A percentile compares a stretch with the other conserved stretches of the same genome.
Conservation (phyloP, 2,113 vertebrate genomes). For the Dunckerocampus dactyliophorus region DNA sequence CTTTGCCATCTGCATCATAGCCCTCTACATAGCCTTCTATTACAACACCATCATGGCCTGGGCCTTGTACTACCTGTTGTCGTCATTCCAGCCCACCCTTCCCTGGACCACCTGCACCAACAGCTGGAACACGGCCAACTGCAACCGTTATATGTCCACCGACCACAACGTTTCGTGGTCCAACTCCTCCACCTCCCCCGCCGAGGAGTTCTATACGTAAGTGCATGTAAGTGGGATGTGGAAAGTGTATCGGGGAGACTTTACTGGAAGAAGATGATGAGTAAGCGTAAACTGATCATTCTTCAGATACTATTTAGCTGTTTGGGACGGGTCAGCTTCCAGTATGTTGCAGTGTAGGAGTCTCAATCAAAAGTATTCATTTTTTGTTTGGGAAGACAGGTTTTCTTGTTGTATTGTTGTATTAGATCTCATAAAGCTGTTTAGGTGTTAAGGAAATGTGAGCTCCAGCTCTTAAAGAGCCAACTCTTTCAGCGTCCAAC, state of each 20-base stretch:
- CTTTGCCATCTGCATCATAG: slow-evolving; percentile 93
- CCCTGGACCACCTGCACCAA: slow-evolving; percentile 94
- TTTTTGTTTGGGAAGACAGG: no score
- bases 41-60: slow-evolving; percentile 99
- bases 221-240: slow-evolving; percentile 80
- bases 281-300: neutral
- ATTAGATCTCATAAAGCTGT: no score
- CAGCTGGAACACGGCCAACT: slow-evolving; percentile 90
- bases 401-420: no score
- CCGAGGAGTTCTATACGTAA: slow-evolving; percentile 99
- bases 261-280: slow-evolving; percentile 7
- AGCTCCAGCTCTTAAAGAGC: no score
- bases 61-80: slow-evolving; percentile 95
- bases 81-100: slow-evolving; percentile 83
- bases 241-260: slow-evolving; percentile 7
- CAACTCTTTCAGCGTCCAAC: no score
- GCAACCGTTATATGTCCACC: slow-evolving; percentile 84
- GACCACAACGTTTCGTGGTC: slow-evolving; percentile 86
- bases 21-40: slow-evolving; percentile 93
- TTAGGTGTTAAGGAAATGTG: no score
- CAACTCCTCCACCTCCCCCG: slow-evolving; percentile 83
- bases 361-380: no score
- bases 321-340: no score
- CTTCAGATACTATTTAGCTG: no score
- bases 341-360: no score